Evolutionary conservation across 2,797 vertebrate genomes (phyloP), one percentile per base, ranked within the genome.

Genomic region (Sebastes elongatus): DNA sequence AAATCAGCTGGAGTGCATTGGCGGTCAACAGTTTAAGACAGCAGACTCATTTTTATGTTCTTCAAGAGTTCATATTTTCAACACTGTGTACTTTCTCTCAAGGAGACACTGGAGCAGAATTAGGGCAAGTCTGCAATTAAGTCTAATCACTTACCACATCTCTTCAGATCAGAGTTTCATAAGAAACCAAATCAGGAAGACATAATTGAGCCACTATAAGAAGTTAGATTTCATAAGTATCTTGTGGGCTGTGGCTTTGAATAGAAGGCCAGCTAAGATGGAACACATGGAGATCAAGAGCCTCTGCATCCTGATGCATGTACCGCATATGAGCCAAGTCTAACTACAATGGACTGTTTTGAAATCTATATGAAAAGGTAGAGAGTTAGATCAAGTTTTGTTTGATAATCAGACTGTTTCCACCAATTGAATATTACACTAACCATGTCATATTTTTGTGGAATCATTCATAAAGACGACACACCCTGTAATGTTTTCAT

Each of bases 171-270:
- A 78, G 42, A 53, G 52, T 75, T 84, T 78, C 53, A 61, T 67
- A 55, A 74, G 66, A 77, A 76, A 80, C 42, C 27, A 81, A 63
- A 77, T 74, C 71, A 70, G 68, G 57, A 71, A 56, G 23, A 56
- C 49, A 83, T 78, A 89, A 91, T 74, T 90, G 60, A 78, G 74
- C 53, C 60, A 60, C 66, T 65, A 28, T 22, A 60, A 65, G 32
- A 69, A 69, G 78, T 57, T 27, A 4, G 20, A 77, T 64, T 71
- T 72, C 7, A 67, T 74, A 60, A 70, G 30, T 57, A 63, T 71
- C 35, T 59, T 70, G 38, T 62, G 56, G 35, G 23, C 14, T 73
- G 61, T 49, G 70, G 62, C 35, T 74, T 57, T 57, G 18, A 74
- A 80, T 52, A 46, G 16, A 72, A 65, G 59, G 27, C 2, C 53